Percentiles rank a stretch among this genome's conserved stretches.
Evolutionary conservation across 2,797 vertebrate species (phyloP).

Genomic region (Gephyroberyx darwinii): DNA sequence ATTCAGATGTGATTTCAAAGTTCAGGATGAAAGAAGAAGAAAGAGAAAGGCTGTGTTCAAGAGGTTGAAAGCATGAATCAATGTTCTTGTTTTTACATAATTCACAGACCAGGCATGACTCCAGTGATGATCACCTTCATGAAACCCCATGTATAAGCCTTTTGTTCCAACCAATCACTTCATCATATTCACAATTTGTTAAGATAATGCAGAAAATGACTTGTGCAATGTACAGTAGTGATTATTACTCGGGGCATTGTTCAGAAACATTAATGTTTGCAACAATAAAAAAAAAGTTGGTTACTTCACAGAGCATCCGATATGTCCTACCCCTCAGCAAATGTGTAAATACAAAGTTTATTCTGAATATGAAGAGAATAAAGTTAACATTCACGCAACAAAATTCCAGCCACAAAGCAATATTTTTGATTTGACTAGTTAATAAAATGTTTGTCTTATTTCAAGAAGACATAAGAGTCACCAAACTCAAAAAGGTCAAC

Average conservation of each 20-base stretch:
- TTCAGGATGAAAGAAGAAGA: constrained; percentile 16
- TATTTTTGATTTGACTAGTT: neutral
- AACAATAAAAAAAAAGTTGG: neutral
- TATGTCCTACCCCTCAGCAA: constrained; percentile 28
- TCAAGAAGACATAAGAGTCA: constrained; percentile 23
- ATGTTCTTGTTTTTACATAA: neutral
- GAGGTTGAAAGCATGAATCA: neutral
- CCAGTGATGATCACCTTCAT: constrained; percentile 4
- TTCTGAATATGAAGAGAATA: constrained; percentile 19
- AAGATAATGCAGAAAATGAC: constrained; percentile 8
- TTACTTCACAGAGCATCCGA: constrained; percentile 34
- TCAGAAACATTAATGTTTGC: constrained; percentile 30
- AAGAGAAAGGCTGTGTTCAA: constrained; percentile 11
- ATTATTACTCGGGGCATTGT: constrained; percentile 45
- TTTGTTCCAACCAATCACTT: constrained; percentile 4
- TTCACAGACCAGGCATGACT: constrained; percentile 1
- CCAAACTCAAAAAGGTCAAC: constrained; percentile 32
- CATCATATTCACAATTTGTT: constrained; percentile 32
- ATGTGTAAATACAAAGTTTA: constrained; percentile 34
- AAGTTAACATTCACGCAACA: constrained; percentile 30
- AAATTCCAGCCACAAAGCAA: constrained; percentile 24
- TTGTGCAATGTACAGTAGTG: constrained; percentile 25
- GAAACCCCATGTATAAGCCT: constrained; percentile 3
- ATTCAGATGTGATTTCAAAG: constrained; percentile 32
- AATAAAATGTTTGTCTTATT: constrained; percentile 23